A percentile compares a stretch with the other conserved stretches of the same genome.
Evolutionary conservation across 2,113 vertebrate species (phyloP).

Genomic region (Paraplagusia blochii): DNA sequence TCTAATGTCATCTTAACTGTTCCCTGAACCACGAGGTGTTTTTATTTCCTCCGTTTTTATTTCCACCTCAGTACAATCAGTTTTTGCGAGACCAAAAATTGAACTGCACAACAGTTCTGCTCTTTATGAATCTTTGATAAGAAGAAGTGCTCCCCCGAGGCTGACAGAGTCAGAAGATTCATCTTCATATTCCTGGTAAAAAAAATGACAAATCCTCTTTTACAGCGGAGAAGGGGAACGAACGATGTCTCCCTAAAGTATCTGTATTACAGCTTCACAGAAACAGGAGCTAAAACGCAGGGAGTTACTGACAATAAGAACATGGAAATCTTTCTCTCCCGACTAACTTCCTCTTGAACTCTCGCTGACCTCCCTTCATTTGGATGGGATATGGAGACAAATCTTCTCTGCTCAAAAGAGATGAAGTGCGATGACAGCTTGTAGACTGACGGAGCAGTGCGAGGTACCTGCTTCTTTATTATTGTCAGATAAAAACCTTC

Average conservation of each 20-base stretch:
- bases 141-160: slow-evolving; percentile 1
- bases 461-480: slow-evolving; percentile 31
- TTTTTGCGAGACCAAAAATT: too few species aligned
- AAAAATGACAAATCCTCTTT: slow-evolving; percentile 23
- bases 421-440: slow-evolving; percentile 32
- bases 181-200: slow-evolving; percentile 13
- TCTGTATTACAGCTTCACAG: slow-evolving; percentile 30
- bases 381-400: slow-evolving; percentile 40
- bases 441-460: slow-evolving; percentile 31
- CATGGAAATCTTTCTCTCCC: slow-evolving; percentile 20
- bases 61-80: too few species aligned
- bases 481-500: slow-evolving; percentile 24
- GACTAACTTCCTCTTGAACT: slow-evolving; percentile 57
- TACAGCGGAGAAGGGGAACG: slow-evolving; percentile 1
- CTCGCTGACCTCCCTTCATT: slow-evolving; percentile 56
- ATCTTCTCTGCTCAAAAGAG: slow-evolving; percentile 22
- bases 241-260: not conserved
- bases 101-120: too few species aligned
- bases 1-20: too few species aligned
- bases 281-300: slow-evolving; percentile 25
- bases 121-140: slow-evolving; percentile 12
- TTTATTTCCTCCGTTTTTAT: too few species aligned
- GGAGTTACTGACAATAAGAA: slow-evolving; percentile 36
- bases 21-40: too few species aligned
- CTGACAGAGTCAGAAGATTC: slow-evolving; percentile 19